phyloP scores from a whole-genome alignment of 2,797 vertebrate genomes.

The Urophycis tenuis region DNA sequence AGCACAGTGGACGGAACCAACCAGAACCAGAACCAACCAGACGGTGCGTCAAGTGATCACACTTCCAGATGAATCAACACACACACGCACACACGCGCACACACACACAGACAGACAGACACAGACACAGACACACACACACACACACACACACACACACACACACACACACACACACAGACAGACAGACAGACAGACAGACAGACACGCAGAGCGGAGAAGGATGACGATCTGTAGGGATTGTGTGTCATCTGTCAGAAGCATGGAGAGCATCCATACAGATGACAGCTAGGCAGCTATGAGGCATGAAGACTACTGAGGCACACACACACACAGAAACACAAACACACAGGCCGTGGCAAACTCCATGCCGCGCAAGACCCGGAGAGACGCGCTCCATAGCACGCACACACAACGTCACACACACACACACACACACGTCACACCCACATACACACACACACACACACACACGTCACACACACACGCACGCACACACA shows the following conservation, averaged over 20 bases:
- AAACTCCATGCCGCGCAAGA: not conserved
- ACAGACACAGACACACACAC: slow-evolving; percentile 4
- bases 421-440: slow-evolving; percentile 13
- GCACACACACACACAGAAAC: slow-evolving; percentile 32
- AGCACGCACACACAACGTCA: not conserved
- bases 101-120: slow-evolving; percentile 4
- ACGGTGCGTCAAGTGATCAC: not conserved
- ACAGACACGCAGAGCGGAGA: no score
- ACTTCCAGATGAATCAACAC: not conserved
- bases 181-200: slow-evolving; percentile 7
- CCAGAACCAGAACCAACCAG: not conserved
- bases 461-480: not conserved
- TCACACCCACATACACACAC: slow-evolving; percentile 6
- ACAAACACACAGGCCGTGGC: slow-evolving; percentile 5
- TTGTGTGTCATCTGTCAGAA: slow-evolving; percentile 54
- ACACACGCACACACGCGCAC: not conserved
- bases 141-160: slow-evolving; percentile 10
- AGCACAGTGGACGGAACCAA: not conserved
- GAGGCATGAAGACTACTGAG: slow-evolving; percentile 38
- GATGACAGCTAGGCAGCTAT: slow-evolving; percentile 44
- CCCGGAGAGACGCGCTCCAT: not conserved
- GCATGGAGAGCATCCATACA: slow-evolving; percentile 53
- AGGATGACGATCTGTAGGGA: slow-evolving; percentile 47
- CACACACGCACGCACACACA: slow-evolving; percentile 1
- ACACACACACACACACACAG: slow-evolving; percentile 14